phyloP scores from a whole-genome alignment of 2,888 invertebrate species.

The Theretra japonica region DNA sequence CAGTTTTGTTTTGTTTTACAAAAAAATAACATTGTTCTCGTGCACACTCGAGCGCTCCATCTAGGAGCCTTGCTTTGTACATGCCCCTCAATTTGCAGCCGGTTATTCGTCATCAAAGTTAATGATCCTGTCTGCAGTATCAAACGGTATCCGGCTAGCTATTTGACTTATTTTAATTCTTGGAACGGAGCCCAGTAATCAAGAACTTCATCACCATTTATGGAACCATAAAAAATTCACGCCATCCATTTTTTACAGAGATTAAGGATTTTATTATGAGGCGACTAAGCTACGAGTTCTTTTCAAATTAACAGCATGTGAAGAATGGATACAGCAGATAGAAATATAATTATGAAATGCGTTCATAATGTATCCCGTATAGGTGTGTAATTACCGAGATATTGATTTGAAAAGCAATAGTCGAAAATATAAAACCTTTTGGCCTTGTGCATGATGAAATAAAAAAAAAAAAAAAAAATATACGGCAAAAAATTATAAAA shows the following conservation, averaged over 20 bases:
- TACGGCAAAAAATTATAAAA: conserved; percentile 29
- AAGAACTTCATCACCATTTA: conserved; percentile 18
- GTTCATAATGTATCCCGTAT: not conserved
- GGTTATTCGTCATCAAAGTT: conserved; percentile 44
- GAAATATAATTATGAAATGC: not conserved
- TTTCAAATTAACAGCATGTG: not conserved
- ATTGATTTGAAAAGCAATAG: not conserved
- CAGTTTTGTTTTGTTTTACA: conserved; percentile 3
- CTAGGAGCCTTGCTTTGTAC: conserved; percentile 18
- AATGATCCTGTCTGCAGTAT: conserved; percentile 48
- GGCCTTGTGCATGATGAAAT: conserved; percentile 15
- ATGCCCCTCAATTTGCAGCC: conserved; percentile 36
- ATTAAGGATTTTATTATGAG: not conserved
- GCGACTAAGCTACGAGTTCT: not conserved
- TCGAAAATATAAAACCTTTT: conserved; percentile 18
- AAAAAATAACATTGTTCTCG: conserved; percentile 22
- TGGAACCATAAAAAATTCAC: not conserved
- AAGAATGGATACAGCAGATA: not conserved
- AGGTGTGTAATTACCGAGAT: not conserved
- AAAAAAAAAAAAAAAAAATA: conserved; percentile 7
- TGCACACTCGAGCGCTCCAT: conserved; percentile 1
- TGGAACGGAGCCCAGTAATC: conserved; percentile 20
- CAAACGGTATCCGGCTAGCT: conserved; percentile 42
- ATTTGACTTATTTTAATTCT: conserved; percentile 23
- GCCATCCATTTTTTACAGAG: not conserved